Evolutionary conservation across 2,888 invertebrate species (phyloP), one percentile per base, ranked within the genome.

Genomic region (Hirudinaria manillensis): DNA sequence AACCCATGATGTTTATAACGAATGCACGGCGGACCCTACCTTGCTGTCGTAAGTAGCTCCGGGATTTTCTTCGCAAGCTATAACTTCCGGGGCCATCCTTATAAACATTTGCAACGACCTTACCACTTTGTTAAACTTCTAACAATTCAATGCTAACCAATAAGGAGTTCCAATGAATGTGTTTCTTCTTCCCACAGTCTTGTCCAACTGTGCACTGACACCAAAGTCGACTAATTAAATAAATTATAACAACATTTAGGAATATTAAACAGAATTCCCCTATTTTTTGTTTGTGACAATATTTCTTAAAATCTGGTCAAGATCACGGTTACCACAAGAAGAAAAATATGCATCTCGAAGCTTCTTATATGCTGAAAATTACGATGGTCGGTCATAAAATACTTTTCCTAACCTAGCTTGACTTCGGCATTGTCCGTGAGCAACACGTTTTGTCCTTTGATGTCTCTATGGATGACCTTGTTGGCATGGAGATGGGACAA

Each of bases 381-480:
- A 45, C 1, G 13, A 45, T 45, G 10, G 45, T 45, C 16, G 16
- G 16, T 45, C 1, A 45, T 16, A 45, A 10, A 45, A 16, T 16
- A 45, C 1, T 16, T 45, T 45, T 16, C 45, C 88, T 86, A 86
- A 93, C 93, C 93, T 83, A 99, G 89, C 89, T 99, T 99, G 78
- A 99, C 97, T 89, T 99, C 99, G 79, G 98, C 99, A 89, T 97
- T 98, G 87, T 99, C 99, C 80, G 99, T 99, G 78, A 99, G 90
- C 80, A 99, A 88, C 81, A 99, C 99, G 88, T 99, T 99, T 87
- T 99, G 99, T 75, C 85, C 86, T 87, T 98, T 98, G 85, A 99
- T 99, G 88, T 99, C 99, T 85, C 99, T 90, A 88, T 99, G 99
- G 84, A 99, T 99, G 66, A 79, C 80, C 71, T 79, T 80, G 75